Percentiles rank a stretch among this genome's conserved stretches.
Evolutionary conservation across 2,113 vertebrate species (phyloP).

Genomic region (Naja naja): DNA sequence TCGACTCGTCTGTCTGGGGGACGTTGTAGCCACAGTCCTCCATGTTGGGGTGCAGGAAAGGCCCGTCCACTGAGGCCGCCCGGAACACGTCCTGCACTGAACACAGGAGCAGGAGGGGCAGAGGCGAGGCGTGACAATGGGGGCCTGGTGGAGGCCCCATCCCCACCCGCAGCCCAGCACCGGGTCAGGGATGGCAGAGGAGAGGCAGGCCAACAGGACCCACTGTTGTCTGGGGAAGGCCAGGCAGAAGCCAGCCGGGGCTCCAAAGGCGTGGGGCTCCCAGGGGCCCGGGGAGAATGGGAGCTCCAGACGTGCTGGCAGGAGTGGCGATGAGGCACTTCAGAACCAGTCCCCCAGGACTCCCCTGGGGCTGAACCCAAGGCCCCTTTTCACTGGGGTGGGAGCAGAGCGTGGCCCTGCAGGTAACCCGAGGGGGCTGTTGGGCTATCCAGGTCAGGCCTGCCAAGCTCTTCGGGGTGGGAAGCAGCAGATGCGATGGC

Average conservation of each 20-base stretch:
- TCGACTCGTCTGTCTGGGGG: conserved; percentile 97
- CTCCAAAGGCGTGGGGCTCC: background rate
- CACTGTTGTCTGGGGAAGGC: background rate
- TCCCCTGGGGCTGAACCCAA: too few species aligned
- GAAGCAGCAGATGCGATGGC: background rate
- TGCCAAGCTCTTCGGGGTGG: background rate
- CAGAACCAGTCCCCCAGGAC: too few species aligned
- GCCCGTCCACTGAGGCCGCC: conserved; percentile 86
- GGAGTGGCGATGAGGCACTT: too few species aligned
- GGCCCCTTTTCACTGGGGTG: too few species aligned
- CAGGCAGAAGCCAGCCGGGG: background rate
- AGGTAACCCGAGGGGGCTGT: background rate
- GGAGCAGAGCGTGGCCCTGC: background rate
- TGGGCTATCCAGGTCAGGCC: background rate
- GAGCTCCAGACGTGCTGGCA: too few species aligned
- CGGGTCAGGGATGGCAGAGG: background rate
- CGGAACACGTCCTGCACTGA: conserved; percentile 92
- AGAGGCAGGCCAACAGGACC: background rate
- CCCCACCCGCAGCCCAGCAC: too few species aligned
- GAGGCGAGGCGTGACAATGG: background rate
- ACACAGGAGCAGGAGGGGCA: background rate
- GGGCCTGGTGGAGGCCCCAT: background rate
- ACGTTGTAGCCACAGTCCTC: conserved; percentile 99
- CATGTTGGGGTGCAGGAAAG: conserved; percentile 83
- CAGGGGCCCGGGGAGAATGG: background rate